Conservation (phyloP, 2,797 vertebrate species). For the Anniella stebbinsi region DNA sequence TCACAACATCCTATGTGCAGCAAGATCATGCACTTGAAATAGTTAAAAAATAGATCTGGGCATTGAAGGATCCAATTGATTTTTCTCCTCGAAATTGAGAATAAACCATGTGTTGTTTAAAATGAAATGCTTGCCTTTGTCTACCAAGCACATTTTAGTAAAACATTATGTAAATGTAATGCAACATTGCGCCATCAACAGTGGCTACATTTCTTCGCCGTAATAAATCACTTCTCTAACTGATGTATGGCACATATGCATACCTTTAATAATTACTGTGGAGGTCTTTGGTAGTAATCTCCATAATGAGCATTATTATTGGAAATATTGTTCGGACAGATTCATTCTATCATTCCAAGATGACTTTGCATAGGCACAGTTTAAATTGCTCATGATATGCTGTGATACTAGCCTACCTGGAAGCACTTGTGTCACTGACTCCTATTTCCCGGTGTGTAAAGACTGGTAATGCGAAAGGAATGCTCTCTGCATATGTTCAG, state of each 20-base stretch:
- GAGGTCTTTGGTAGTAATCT: background rate
- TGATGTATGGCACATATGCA: background rate
- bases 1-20: background rate
- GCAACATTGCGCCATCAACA: constrained; percentile 11
- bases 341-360: background rate
- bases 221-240: constrained; percentile 30
- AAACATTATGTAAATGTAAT: constrained; percentile 36
- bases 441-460: background rate
- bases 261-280: constrained; percentile 29
- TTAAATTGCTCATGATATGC: background rate
- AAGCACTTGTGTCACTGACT: background rate
- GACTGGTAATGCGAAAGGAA: background rate
- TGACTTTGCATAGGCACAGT: background rate
- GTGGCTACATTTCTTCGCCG: constrained; percentile 10
- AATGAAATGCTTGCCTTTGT: constrained; percentile 17
- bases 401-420: too few species aligned
- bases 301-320: background rate
- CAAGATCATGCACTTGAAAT: background rate
- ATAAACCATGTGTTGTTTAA: background rate
- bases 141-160: constrained; percentile 9
- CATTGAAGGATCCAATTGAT: background rate
- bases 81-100: background rate
- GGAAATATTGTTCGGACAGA: background rate
- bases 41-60: background rate
- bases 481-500: background rate